Base-by-base conservation (phyloP, 2,888 invertebrate species). In the Agrotis exclamationis region DNA sequence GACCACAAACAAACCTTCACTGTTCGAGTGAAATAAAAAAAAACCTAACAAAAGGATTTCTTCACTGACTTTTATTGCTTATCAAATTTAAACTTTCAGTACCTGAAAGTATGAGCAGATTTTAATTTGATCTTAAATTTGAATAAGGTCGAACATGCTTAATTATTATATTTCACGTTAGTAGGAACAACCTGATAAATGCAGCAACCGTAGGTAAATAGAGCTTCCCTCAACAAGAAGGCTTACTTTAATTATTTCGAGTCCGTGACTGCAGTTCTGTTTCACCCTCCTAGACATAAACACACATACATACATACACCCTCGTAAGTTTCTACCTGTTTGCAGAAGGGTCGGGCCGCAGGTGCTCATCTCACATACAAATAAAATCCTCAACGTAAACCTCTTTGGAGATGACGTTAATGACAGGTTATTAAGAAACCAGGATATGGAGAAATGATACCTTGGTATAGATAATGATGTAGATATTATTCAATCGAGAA, bases 321-420 rank as follows among this genome's bases (percentile, higher is more conserved):
- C 53, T 39, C 45, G 47, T 74, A 65, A 60, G 79, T 74, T 67
- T 62, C 76, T 85, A 83, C 84, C 80, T 85, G 82, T 76, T 71
- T 54, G 51, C 20, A 58, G 69, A 76, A 77, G 86, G 85, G 82
- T 85, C 73, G 75, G 51, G 58, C 47, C 73, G 73, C 86, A 84
- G 82, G 86, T 84, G 86, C 63, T 24, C 62, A 70, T 14, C 62
- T 33, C 57, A 70, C 68, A 57, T 48, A 75, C 65, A 74, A 80
- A 84, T 70, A 83, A 65, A 78, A 83, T 65, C 63, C 50, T 53
- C 58, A 62, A 76, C 54, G 65, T 44, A 64, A 76, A 64, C 69
- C 45, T 68, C 76, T 63, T 53, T 74, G 63, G 65, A 58, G 51
- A 67, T 59, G 51, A 70, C 48, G 24, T 9, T 53, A 20, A 60